phyloP scores from a whole-genome alignment of 2,113 vertebrate genomes.

The Sturnira hondurensis region DNA sequence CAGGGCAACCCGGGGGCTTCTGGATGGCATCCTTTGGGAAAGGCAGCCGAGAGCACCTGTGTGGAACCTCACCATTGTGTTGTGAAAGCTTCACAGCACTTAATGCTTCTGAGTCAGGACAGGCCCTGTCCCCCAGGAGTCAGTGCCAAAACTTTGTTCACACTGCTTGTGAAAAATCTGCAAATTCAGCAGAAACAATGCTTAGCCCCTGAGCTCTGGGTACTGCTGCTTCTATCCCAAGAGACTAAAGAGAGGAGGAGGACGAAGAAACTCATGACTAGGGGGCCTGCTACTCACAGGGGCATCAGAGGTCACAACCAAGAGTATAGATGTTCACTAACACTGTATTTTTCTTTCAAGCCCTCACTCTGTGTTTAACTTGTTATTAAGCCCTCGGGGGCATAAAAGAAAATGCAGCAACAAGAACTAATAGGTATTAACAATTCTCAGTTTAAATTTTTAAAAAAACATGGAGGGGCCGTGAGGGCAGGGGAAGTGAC shows the following conservation, averaged over 20 bases:
- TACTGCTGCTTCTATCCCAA: background rate
- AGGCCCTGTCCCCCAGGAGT: background rate
- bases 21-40: background rate
- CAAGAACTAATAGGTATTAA: background rate
- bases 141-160: too few relatives aligned
- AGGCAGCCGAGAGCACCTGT: background rate
- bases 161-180: background rate
- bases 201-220: background rate
- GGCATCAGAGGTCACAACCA: background rate
- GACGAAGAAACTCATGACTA: fast-evolving
- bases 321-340: background rate
- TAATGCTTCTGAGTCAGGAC: background rate
- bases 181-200: background rate
- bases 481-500: background rate
- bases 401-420: background rate
- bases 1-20: too few relatives aligned
- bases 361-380: background rate
- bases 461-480: background rate
- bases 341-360: background rate
- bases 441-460: background rate
- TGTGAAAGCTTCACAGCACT: fast-evolving
- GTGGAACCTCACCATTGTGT: fast-evolving
- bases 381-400: background rate
- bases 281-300: background rate
- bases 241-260: background rate